Conservation (phyloP, 2,888 invertebrate species). For the Formica aserva region DNA sequence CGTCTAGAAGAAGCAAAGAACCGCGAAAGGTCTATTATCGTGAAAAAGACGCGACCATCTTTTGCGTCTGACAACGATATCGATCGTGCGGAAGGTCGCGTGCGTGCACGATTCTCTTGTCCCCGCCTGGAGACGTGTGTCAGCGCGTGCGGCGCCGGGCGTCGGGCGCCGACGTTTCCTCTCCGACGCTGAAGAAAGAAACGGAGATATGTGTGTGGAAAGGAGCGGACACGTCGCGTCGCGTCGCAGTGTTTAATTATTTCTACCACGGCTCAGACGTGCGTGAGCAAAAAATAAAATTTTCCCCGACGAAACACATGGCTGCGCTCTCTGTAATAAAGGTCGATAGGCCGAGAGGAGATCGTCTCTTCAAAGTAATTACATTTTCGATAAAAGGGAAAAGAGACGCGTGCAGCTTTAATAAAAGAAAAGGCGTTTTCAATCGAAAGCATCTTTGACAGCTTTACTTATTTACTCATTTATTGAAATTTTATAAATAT, state of each 20-base stretch:
- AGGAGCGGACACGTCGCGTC: conserved; percentile 23
- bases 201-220: not conserved
- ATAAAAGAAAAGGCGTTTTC: not conserved
- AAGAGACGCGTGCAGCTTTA: not conserved
- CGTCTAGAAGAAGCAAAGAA: not conserved
- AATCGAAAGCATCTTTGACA: not conserved
- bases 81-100: conserved; percentile 39
- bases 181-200: conserved; percentile 24
- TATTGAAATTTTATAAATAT: not conserved
- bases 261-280: conserved; percentile 30
- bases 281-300: conserved; percentile 21
- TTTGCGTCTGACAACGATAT: conserved; percentile 4
- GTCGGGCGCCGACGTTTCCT: conserved; percentile 57
- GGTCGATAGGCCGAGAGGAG: not conserved
- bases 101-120: conserved; percentile 19
- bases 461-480: conserved; percentile 4
- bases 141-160: conserved; percentile 65
- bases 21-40: not conserved
- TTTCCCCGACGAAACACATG: not conserved
- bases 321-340: not conserved
- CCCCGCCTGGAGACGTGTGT: conserved; percentile 41
- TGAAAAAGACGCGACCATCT: not conserved
- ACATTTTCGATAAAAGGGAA: not conserved
- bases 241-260: conserved; percentile 57
- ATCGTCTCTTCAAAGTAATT: conserved; percentile 5